Base-by-base conservation (phyloP, 2,797 vertebrate species). In the Xerus rutilus region DNA sequence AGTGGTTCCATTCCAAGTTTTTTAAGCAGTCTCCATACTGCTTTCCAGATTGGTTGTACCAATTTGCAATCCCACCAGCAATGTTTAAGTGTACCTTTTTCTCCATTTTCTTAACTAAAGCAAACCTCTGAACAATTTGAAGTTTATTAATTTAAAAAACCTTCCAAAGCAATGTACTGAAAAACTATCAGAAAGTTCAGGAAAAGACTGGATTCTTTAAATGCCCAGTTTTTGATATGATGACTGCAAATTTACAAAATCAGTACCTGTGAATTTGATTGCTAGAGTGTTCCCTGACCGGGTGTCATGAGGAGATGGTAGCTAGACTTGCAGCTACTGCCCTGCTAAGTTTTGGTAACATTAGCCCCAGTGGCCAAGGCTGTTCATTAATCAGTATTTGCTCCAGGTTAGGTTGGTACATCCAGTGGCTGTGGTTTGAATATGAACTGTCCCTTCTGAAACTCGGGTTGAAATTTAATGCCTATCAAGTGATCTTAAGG, bases 101-200 rank as follows among this genome's bases (percentile, higher is more conserved):
- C n/a, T n/a, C 65, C 0, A 52, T 14, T 65, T 88, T 72, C 78
- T n/a, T 70, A 79, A 91, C 43, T 64, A 81, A 93, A 52, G 28
- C 30, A 88, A 85, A 81, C 23, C 49, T 76, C 12, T 45, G 21
- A 74, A 49, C 17, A 57, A 79, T 69, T 86, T 64, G 54, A 43
- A 91, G 78, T 54, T n/a, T 79, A 32, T 5, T 39, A 47, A 69
- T 18, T 10, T 32, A 47, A 64, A 87, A 62, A 76, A 82, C 39
- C 28, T 73, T 79, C 12, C 65, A 84, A 88, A 92, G 30, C 35
- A 77, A 76, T 30, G 70, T 23, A 43, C 25, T 28, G n/a, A 45
- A 94, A 94, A 92, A 83, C 23, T 54, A 93, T 12, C 30, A 45
- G 59, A 93, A 67, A 65, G 57, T 74, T 93, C 65, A 77, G 65